Evolutionary conservation across 2,888 invertebrate species (phyloP).

Genomic region (Drosophila meridiana): DNA sequence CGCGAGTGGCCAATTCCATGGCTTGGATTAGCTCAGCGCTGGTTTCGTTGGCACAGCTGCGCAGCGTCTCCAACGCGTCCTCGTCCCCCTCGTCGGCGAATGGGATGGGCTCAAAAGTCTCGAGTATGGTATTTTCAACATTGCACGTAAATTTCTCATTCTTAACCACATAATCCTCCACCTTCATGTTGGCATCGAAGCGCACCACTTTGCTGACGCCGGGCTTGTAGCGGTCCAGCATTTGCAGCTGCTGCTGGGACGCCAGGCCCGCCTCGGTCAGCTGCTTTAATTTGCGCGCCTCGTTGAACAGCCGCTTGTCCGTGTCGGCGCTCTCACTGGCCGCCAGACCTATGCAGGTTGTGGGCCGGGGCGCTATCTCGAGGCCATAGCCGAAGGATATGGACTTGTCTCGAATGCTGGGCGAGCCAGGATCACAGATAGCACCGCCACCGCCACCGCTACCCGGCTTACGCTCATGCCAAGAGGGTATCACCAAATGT

Average conservation of each 20-base stretch:
- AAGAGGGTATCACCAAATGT: conserved; percentile 87
- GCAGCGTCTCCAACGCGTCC: conserved; percentile 70
- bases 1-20: conserved; percentile 55
- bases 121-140: conserved; percentile 84
- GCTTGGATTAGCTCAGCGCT: conserved; percentile 60
- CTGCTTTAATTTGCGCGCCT: conserved; percentile 69
- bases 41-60: conserved; percentile 59
- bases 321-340: conserved; percentile 61
- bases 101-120: conserved; percentile 85
- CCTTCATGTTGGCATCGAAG: conserved; percentile 84
- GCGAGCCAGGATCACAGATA: conserved; percentile 84
- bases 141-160: conserved; percentile 84
- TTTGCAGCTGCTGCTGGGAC: conserved; percentile 61
- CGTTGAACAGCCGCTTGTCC: conserved; percentile 59
- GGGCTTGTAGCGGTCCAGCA: conserved; percentile 80
- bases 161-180: conserved; percentile 81
- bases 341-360: conserved; percentile 88
- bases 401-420: conserved; percentile 91
- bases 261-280: conserved; percentile 64
- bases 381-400: conserved; percentile 91
- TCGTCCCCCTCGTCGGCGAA: conserved; percentile 84
- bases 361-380: conserved; percentile 89
- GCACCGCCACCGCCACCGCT: conserved; percentile 46
- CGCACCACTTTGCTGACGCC: conserved; percentile 85
- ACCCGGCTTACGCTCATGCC: conserved; percentile 89